phyloP scores from a whole-genome alignment of 2,797 vertebrate genomes.

The Pogonophryne albipinna region DNA sequence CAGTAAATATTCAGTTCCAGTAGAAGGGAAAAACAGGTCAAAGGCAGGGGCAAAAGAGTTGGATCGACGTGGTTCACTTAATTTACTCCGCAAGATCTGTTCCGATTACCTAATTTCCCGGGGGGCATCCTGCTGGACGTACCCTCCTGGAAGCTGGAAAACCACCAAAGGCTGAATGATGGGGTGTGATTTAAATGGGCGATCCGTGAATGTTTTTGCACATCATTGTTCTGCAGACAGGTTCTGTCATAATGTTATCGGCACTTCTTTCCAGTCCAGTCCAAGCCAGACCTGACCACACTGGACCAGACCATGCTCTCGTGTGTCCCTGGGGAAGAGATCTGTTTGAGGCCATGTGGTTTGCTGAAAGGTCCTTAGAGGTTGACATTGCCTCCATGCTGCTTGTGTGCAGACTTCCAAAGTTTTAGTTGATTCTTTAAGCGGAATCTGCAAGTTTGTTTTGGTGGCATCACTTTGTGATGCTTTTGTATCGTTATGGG shows the following conservation, averaged over 20 bases:
- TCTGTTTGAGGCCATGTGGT: constrained; percentile 22
- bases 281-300: constrained; percentile 31
- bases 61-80: constrained; percentile 54
- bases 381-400: constrained; percentile 1
- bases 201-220: constrained; percentile 63
- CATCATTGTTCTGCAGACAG: constrained; percentile 52
- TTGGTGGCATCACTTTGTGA: not conserved
- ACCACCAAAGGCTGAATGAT: constrained; percentile 82
- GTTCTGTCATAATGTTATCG: constrained; percentile 61
- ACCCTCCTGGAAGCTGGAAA: constrained; percentile 83
- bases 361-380: constrained; percentile 19
- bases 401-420: not conserved
- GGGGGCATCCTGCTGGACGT: constrained; percentile 81
- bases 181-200: constrained; percentile 80
- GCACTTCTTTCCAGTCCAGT: constrained; percentile 27
- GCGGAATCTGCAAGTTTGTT: not conserved
- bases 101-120: constrained; percentile 87
- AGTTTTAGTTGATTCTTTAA: not conserved
- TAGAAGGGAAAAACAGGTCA: constrained; percentile 60
- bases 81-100: constrained; percentile 59
- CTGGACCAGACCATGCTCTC: constrained; percentile 23
- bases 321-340: constrained; percentile 15
- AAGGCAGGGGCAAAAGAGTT: constrained; percentile 53
- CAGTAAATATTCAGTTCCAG: constrained; percentile 44
- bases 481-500: not conserved